Evolutionary conservation across 2,888 invertebrate species (phyloP), one percentile per base, ranked within the genome.

Genomic region (Yponomeuta cagnagella): DNA sequence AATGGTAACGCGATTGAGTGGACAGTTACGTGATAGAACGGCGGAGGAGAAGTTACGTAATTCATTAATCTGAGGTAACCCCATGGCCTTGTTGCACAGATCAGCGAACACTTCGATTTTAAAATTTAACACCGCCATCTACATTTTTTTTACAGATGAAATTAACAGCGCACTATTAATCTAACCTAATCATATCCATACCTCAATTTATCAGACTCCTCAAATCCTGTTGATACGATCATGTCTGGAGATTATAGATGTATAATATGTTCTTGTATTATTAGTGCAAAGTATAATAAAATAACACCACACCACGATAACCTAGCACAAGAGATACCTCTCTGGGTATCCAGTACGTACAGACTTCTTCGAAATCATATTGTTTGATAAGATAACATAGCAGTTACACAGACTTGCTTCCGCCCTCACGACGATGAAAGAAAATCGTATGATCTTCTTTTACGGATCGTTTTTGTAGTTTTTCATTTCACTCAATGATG

Each of bases 131-230:
- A 43, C 43, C 43, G 43, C 43, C 43, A 43, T 43, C 43, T 43
- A 43, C 37, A 37, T 37, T 43, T 5, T 43, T 43, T 8, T 43
- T 43, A 43, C 43, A 43, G 9, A 6, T 43, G 43, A 43, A 43
- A 5, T 43, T 43, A 43, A 33, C 5, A 43, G 43, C 6, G 43
- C 8, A 8, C 43, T 8, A 12, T 52, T 37, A 8, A 43, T 58
- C 52, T 58, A 58, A 58, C 10, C 33, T 4, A 10, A 65, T 65
- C 33, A 30, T 12, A 65, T 33, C 65, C 43, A 43, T 43, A 43
- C 90, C 90, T 90, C 73, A 90, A 80, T 77, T 82, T 88, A 74
- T 90, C 86, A 78, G 90, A 77, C 75, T 90, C 90, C 70, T 85
- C 83, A 63, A 86, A 77, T 79, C 89, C 89, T 58, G 80, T 75